Base-by-base conservation (phyloP, 64 coral and sea anemone genomes). In the Actinia equina region DNA sequence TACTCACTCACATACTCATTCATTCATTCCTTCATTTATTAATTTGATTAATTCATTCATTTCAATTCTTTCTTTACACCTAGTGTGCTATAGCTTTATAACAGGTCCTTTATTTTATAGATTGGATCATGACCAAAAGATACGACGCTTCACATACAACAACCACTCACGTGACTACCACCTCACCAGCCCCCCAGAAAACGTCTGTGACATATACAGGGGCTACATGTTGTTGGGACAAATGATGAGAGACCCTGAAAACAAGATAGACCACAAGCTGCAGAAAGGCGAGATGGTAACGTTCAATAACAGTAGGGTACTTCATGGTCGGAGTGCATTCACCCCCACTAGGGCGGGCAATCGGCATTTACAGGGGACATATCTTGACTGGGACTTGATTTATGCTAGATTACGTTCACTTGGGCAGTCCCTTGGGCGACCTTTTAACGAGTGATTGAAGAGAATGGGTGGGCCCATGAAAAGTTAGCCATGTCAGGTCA, bases 341-440 rank as follows among this genome's bases (percentile, higher is more conserved):
- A 93, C 79, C 7, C 15, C 91, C 7, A 92, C 90, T 16, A 44
- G 53, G 25, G 11, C 84, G 14, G 86, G 86, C 17, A 89, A 17
- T 44, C 85, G 91, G 2, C 79, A 82, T 43, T 25, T 92, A 11
- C 77, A 86, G 41, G 94, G 90, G 3, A 63, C 71, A 10, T 93
- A 96, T 51, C 37, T 96, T 59, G 94, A 96, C 51, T 96, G 94
- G 94, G 94, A 96, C 43, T 12, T 89, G 4, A 81, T 93, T 5
- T 87, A 96, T 52, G 91, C 91, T 5, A 86, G 67, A 10, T 63
- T 96, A 70, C 55, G 94, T 14, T 83, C 85, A 54, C 77, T 96
- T 18, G 90, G 63, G 9, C 44, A n/a, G 51, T 65, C 46, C 13
- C 65, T 92, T 30, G 86, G 86, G 22, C 71, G 80, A n/a, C 77